Conservation (phyloP, 2,113 vertebrate species). For the Apteryx owenii region DNA sequence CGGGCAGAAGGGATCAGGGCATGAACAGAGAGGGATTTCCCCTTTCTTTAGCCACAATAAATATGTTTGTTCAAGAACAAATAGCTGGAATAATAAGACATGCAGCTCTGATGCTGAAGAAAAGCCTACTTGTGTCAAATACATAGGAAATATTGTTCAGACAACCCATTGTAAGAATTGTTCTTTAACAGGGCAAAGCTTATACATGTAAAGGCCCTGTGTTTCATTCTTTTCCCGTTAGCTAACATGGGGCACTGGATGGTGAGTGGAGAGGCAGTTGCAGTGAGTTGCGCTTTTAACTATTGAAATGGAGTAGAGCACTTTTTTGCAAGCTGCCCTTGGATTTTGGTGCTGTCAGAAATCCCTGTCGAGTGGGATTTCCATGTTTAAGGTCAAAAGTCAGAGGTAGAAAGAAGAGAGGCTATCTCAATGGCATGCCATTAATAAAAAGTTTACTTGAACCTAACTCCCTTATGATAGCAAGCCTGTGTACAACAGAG, state of each 20-base stretch:
- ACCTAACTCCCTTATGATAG: neutral
- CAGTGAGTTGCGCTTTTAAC: neutral
- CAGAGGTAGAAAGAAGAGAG: neutral
- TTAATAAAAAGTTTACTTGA: conserved; percentile 23
- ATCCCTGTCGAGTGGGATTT: neutral
- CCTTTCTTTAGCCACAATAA: neutral
- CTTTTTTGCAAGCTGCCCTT: neutral
- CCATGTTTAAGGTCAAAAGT: conserved; percentile 1
- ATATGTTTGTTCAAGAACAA: conserved; percentile 30
- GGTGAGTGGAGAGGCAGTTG: neutral
- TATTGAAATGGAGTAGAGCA: neutral
- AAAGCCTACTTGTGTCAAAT: neutral
- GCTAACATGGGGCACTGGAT: neutral
- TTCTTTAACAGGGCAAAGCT: neutral
- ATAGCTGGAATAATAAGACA: neutral
- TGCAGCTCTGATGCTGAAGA: neutral
- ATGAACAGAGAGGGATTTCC: neutral
- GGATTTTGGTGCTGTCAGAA: neutral
- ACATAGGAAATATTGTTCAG: neutral
- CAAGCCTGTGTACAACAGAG: neutral
- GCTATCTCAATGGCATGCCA: neutral
- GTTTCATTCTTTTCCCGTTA: neutral
- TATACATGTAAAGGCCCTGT: neutral
- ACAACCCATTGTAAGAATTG: neutral
- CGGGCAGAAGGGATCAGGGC: neutral